Base-by-base conservation (phyloP, 2,888 invertebrate species). In the Yponomeuta malinellus region DNA sequence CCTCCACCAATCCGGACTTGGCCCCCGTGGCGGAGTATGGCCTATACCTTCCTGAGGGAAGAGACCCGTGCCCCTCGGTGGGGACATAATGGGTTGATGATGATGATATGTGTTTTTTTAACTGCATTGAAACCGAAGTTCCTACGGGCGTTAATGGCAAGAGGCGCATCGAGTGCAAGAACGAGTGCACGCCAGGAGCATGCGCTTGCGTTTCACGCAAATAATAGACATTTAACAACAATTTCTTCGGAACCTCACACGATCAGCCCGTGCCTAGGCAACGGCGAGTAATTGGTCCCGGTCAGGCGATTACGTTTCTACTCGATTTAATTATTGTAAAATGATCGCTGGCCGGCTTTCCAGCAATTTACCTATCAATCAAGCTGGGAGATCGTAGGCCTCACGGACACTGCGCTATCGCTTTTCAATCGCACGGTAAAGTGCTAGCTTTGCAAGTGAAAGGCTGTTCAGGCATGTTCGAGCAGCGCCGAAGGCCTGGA, bases 331-430 rank as follows among this genome's bases (percentile, higher is more conserved):
- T 93, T 93, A 92, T 90, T 84, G 85, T 82, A 76, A 90, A 92
- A 92, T 90, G 87, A 92, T 92, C 91, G 84, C 83, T 86, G 80
- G 85, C 87, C 84, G 86, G 89, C 86, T 87, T 87, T 88, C 84
- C 83, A 74, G 87, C 87, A 92, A 93, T 93, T 93, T 93, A 89
- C 84, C 91, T 88, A 92, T 93, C 93, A 92, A 90, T 93, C 92
- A 92, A 83, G 79, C 78, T 71, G 78, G 79, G 82, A 81, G 80
- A 81, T 75, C 75, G 75, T 85, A 82, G 85, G 81, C 82, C 78
- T 59, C 77, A 79, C 76, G 75, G 78, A 79, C 79, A 76, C 77
- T 75, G 71, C 73, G 76, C 76, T 82, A 84, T 81, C 78, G 80
- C 79, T 83, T 86, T 83, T 84, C 85, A 85, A 84, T 83, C 80